A percentile compares a stretch with the other conserved stretches of the same genome.
phyloP scores from a whole-genome alignment of 2,888 invertebrate species.

The Caenorhabditis wallacei region DNA sequence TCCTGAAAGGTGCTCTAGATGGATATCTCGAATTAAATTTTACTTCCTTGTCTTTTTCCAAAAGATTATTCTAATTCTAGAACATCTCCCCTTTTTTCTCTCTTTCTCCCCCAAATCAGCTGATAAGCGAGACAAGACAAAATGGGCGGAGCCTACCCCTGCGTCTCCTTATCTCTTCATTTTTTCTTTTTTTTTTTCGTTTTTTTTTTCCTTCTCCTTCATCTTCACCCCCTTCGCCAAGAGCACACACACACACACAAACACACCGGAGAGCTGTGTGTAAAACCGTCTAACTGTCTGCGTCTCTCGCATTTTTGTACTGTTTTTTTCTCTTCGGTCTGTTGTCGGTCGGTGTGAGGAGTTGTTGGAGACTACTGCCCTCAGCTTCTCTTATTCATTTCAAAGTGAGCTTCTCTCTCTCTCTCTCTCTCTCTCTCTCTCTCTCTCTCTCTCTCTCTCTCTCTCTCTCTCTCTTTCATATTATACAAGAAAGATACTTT shows the following conservation, averaged over 20 bases:
- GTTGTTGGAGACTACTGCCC: not conserved
- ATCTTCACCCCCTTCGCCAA: slow-evolving; percentile 2
- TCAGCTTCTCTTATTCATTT: slow-evolving; percentile 3
- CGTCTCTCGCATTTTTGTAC: not conserved
- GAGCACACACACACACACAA: not conserved
- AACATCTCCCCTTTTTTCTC: not conserved
- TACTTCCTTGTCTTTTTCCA: too few relatives aligned
- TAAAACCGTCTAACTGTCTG: slow-evolving; percentile 13
- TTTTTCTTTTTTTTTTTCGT: not conserved
- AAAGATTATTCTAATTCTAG: too few relatives aligned
- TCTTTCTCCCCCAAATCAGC: slow-evolving; percentile 2
- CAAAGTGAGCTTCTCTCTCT: not conserved
- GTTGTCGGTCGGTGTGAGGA: not conserved
- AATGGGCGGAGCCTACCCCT: slow-evolving; percentile 14
- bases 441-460: not conserved
- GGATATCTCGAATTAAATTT: too few relatives aligned
- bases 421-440: not conserved
- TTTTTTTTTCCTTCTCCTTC: not conserved
- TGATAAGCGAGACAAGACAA: slow-evolving; percentile 24
- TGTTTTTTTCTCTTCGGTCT: not conserved
- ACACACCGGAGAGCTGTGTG: not conserved
- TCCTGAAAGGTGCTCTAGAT: too few relatives aligned
- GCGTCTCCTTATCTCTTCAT: slow-evolving; percentile 18
- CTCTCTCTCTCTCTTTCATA: not conserved
- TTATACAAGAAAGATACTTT: not conserved